phyloP scores from a whole-genome alignment of 2,888 invertebrate genomes.

The Scaptomyza parva region DNA sequence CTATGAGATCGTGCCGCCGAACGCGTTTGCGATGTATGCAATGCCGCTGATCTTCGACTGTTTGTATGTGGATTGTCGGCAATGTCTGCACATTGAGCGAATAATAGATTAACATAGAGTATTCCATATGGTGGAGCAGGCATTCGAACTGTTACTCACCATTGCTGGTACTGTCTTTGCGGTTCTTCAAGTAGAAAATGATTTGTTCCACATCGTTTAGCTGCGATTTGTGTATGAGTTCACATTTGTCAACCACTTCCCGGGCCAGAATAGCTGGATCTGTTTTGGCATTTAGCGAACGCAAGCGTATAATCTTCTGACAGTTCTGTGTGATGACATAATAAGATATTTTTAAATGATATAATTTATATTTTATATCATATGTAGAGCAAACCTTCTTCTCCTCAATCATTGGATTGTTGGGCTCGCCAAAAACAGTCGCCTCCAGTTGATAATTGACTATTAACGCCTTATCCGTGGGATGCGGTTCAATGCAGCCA shows the following conservation, averaged over 20 bases:
- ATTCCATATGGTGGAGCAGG: background rate
- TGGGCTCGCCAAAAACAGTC: constrained; percentile 92
- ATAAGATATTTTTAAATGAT: too few relatives aligned
- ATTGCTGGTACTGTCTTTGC: constrained; percentile 86
- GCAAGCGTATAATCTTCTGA: constrained; percentile 93
- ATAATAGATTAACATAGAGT: background rate
- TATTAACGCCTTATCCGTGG: constrained; percentile 93
- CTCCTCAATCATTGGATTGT: constrained; percentile 92
- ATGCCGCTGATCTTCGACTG: constrained; percentile 77
- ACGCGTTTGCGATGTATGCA: constrained; percentile 62
- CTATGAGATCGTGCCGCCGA: constrained; percentile 65
- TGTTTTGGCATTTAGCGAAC: constrained; percentile 91
- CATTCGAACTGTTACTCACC: constrained; percentile 57
- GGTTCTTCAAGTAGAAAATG: constrained; percentile 93
- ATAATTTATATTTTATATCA: background rate
- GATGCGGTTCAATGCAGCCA: constrained; percentile 94
- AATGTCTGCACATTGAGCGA: constrained; percentile 61
- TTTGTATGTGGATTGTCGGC: constrained; percentile 80
- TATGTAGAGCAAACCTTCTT: constrained; percentile 87
- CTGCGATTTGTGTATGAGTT: constrained; percentile 92
- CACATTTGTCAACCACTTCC: constrained; percentile 94
- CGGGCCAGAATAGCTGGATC: constrained; percentile 92
- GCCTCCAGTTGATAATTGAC: constrained; percentile 95
- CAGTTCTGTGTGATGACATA: constrained; percentile 86
- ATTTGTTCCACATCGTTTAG: constrained; percentile 94